Evolutionary conservation across 2,888 invertebrate genomes (phyloP), one percentile per base, ranked within the genome.

Genomic region (Melitaea athalia): DNA sequence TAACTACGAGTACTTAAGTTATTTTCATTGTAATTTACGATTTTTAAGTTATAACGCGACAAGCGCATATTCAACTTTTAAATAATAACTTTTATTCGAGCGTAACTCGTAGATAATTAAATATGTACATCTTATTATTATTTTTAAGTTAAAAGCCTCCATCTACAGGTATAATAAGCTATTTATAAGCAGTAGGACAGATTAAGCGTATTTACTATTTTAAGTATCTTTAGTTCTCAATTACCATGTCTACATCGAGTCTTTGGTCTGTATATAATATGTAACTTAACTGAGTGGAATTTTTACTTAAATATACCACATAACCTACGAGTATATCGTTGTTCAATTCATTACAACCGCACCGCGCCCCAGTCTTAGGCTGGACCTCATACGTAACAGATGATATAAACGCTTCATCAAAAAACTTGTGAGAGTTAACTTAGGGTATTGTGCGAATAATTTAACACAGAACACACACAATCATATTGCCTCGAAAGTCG

Each of bases 251-350:
- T 78, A 79, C 72, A 75, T 78, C 76, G 77, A 81, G 80, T 81
- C 79, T 81, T 82, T 79, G 78, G 77, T 81, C 78, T 79, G 78
- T 77, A 77, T 72, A 70, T 66, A 80, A 76, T 77, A 24, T 1
- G 24, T 24, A 77, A 75, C 76, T 81, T 78, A 78, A 79, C 80
- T 78, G 78, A 85, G 79, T 82, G 82, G 81, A 85, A 83, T 84
- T 80, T 77, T 77, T 75, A 74, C 74, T 75, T 76, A 76, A 64
- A 69, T 71, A 75, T 76, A 82, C 79, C 80, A 84, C 80, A 81
- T 78, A 78, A 78, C 68, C 70, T 24, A 24, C 24, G 24, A 24
- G 24, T 79, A 77, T 72, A 77, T 89, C 89, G 89, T 89, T 89
- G 88, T 88, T 85, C 81, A 82, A 78, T 80, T 77, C 74, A 77